Evolutionary conservation across 1,140 invertebrate species (phyloP), one percentile per base, ranked within the genome.

Genomic region (Achroia grisella): DNA sequence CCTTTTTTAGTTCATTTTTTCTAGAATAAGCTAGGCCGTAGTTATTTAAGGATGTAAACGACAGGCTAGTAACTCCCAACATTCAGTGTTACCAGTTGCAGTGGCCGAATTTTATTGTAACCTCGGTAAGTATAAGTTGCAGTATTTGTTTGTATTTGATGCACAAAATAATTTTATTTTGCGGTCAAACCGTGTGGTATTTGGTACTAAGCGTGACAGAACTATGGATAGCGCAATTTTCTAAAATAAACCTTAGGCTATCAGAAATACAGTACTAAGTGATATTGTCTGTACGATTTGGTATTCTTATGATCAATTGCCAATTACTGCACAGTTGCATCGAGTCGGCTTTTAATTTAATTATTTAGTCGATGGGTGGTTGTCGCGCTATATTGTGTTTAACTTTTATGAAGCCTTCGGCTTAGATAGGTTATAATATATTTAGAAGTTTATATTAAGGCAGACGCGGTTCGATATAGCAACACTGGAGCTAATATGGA

Each of bases 371-470:
- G 62, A 62, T 70, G 63, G 49, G 69, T 73, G 70, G 64, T 66
- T 72, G 69, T 77, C 66, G 59, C 67, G 61, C 61, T 69, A 56
- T 60, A 15, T 40, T 47, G 30, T 59, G 50, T 63, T 66, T 69
- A 58, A 50, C 39, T 62, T 62, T 63, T 62, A 53, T 59, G 80
- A 78, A 77, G 71, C 73, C 66, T 75, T 64, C 37, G 62, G 72
- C 64, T 63, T 77, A 79, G 71, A 75, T 83, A 83, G 75, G 72
- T 73, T 65, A 69, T 23, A 23, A 23, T 23, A 23, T 23, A 23
- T 63, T 63, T 80, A 83, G 79, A 69, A 78, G 78, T 82, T 74
- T 72, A 65, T 64, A 64, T 61, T 75, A 77, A 71, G 66, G 54
- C 58, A 63, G 65, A 56, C 59, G 54, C 52, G 52, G 52, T 44